These are phyloP conservation scores for Lasioglossum zephyrum DNA, from an alignment of 2,888 invertebrate species.

Conservation along the genomic window DNA sequence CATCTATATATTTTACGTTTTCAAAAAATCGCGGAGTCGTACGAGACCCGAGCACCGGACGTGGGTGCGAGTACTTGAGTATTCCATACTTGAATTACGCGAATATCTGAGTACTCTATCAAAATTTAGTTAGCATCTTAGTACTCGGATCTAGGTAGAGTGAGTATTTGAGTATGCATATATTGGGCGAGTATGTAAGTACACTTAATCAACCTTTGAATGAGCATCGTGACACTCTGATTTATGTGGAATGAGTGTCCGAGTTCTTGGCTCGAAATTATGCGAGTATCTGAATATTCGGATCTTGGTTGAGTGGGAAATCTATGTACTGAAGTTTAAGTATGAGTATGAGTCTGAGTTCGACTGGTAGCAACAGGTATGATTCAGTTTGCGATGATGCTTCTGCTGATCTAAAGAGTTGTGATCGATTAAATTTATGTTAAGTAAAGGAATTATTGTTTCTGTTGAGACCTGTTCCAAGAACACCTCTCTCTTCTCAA, in stretches of 20 bases:
- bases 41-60: neutral
- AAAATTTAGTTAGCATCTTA: neutral
- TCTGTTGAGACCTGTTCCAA: neutral
- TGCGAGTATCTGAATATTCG: no score
- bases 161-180: neutral
- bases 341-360: neutral
- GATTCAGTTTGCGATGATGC: neutral
- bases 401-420: neutral
- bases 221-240: neutral
- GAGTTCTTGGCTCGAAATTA: neutral
- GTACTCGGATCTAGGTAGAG: neutral
- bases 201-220: neutral
- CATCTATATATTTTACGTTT: conserved; percentile 93
- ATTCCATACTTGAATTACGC: neutral
- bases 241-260: neutral
- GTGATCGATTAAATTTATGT: neutral
- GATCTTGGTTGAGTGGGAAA: no score
- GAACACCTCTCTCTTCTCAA: neutral
- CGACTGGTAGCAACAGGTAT: neutral
- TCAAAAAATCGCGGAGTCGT: conserved; percentile 46
- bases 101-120: neutral
- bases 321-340: neutral
- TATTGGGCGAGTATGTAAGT: neutral
- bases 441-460: neutral
- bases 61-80: neutral